These are phyloP conservation scores for Calliopum simillimum DNA, from an alignment of 2,888 invertebrate genomes.

Conservation along the genomic window DNA sequence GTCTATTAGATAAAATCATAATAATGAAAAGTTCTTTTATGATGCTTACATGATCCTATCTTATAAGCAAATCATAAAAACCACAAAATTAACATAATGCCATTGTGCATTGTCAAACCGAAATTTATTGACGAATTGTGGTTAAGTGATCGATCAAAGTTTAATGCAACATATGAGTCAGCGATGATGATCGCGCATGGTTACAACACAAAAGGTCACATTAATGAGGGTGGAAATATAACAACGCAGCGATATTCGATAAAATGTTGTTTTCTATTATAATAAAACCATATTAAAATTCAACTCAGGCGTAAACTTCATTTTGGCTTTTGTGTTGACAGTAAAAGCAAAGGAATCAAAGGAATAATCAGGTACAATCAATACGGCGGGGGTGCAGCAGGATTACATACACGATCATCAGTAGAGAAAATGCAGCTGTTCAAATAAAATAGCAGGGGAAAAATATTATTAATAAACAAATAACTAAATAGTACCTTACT, in stretches of 20 bases:
- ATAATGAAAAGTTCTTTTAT: too few species aligned
- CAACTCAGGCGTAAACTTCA: conserved; percentile 34
- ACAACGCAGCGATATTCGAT: conserved; percentile 10
- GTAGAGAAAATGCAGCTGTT: conserved; percentile 28
- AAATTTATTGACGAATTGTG: conserved; percentile 8
- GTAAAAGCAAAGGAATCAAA: conserved; percentile 3
- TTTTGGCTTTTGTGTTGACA: conserved; percentile 30
- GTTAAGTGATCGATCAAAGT: conserved; percentile 32
- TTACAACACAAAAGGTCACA: not conserved
- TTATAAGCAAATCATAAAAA: not conserved
- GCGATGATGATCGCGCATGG: not conserved
- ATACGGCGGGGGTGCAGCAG: conserved; percentile 9
- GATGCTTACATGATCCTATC: too few species aligned
- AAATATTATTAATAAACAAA: too few species aligned
- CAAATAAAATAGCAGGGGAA: conserved; percentile 13
- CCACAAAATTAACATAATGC: conserved; percentile 27
- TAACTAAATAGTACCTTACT: too few species aligned
- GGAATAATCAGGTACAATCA: conserved; percentile 4
- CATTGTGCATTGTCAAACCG: not conserved
- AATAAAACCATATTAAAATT: conserved; percentile 19
- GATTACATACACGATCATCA: not conserved
- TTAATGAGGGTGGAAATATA: conserved; percentile 36
- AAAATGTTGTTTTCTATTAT: conserved; percentile 23
- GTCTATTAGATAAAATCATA: too few species aligned
- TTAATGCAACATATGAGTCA: conserved; percentile 5